Evolutionary conservation across 2,113 vertebrate genomes (phyloP).

Genomic region (Melierax canorus): DNA sequence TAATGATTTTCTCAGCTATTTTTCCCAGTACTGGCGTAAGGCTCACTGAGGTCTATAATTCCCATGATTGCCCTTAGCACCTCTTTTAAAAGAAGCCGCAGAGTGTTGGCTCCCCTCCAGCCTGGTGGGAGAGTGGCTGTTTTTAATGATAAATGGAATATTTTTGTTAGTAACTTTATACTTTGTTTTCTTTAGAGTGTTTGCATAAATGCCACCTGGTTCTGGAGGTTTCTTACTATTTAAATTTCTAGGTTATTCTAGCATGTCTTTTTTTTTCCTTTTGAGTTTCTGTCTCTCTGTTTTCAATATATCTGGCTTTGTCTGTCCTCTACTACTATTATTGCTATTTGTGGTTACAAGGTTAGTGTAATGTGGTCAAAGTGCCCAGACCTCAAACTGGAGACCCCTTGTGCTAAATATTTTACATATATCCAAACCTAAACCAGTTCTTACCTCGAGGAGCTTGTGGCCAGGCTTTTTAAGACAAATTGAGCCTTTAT

Average conservation of each 20-base stretch:
- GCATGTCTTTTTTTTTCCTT: neutral
- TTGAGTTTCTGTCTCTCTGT: neutral
- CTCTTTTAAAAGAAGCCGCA: constrained; percentile 39
- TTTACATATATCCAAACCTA: neutral
- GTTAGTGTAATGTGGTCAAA: neutral
- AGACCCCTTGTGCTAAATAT: neutral
- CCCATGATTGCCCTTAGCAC: constrained; percentile 63
- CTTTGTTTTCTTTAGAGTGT: neutral
- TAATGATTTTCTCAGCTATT: constrained; percentile 59
- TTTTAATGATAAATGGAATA: constrained; percentile 24
- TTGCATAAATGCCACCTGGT: neutral
- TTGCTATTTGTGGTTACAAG: neutral
- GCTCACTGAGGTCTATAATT: constrained; percentile 64
- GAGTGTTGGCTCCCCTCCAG: constrained; percentile 32
- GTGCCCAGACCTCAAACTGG: neutral
- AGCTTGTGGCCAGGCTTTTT: neutral
- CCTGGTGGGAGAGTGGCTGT: neutral
- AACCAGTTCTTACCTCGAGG: neutral
- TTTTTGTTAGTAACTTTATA: constrained; percentile 15
- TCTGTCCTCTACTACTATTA: neutral
- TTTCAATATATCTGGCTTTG: neutral
- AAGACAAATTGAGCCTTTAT: neutral
- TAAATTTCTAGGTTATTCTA: neutral
- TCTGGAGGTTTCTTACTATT: neutral
- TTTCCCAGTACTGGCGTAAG: constrained; percentile 45